Conservation (phyloP, 2,888 invertebrate species). For the Tupiocoris notatus region DNA sequence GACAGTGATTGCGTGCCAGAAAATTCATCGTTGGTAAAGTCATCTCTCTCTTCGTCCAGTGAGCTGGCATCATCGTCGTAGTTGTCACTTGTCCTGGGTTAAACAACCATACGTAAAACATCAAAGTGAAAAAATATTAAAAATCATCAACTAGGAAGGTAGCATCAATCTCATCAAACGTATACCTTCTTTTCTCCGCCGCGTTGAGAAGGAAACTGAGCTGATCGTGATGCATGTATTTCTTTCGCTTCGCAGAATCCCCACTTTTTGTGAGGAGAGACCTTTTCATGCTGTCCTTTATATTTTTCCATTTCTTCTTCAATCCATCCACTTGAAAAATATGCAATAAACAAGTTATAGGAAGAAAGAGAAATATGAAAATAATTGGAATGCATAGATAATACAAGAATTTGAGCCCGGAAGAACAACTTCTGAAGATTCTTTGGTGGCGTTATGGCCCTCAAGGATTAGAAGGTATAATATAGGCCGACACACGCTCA, state of each 20-base stretch:
- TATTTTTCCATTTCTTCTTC: conserved; percentile 1
- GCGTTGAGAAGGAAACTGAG: background rate
- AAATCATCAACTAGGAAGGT: background rate
- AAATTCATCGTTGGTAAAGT: background rate
- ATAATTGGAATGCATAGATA: no score
- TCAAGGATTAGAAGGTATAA: no score
- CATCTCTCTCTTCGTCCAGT: background rate
- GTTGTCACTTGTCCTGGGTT: background rate
- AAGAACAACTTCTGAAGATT: no score
- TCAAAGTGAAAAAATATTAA: background rate
- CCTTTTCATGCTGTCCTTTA: background rate
- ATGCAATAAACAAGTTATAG: no score
- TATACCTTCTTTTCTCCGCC: background rate
- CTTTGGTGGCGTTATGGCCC: no score
- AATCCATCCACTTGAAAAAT: background rate
- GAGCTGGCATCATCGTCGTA: background rate
- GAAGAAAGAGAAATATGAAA: no score
- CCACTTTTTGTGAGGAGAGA: background rate
- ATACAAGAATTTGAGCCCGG: no score
- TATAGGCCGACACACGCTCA: no score
- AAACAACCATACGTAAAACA: background rate
- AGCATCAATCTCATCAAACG: conserved; percentile 1
- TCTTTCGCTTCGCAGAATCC: background rate
- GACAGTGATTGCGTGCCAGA: no score
- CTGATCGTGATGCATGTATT: background rate